A percentile compares a stretch with the other conserved stretches of the same genome.
Evolutionary conservation across 2,113 vertebrate genomes (phyloP).

Genomic region (Notiomystis cincta): DNA sequence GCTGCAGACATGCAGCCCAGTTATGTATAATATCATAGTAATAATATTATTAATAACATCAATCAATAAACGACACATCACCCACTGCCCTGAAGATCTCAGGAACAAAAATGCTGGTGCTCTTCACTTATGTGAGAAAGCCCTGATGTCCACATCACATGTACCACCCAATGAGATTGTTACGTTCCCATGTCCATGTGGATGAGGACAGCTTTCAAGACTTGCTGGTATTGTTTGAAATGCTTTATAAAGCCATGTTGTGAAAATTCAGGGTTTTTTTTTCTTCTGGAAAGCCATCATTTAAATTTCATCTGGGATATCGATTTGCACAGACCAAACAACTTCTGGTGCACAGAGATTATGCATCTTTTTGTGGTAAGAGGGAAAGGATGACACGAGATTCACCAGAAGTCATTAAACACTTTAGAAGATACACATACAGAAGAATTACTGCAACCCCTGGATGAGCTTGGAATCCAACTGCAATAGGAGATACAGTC

Average conservation of each 20-base stretch:
- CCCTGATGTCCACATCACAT: rapidly evolving
- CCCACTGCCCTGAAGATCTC: not conserved
- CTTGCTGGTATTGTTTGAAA: not conserved
- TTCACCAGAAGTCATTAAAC: not conserved
- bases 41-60: no score
- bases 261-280: not conserved
- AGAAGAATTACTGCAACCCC: not conserved
- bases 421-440: not conserved
- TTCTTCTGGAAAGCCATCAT: not conserved
- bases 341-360: not conserved
- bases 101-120: not conserved
- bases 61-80: not conserved
- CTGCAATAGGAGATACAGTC: not conserved
- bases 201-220: not conserved
- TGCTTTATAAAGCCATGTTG: rapidly evolving
- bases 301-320: not conserved
- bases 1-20: rapidly evolving
- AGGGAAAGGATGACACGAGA: not conserved
- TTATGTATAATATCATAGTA: not conserved
- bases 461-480: not conserved
- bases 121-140: not conserved
- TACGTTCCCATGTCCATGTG: rapidly evolving
- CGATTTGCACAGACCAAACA: not conserved
- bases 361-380: not conserved
- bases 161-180: rapidly evolving